Evolutionary conservation across 2,888 invertebrate genomes (phyloP).

Genomic region (Platynereis dumerilii): DNA sequence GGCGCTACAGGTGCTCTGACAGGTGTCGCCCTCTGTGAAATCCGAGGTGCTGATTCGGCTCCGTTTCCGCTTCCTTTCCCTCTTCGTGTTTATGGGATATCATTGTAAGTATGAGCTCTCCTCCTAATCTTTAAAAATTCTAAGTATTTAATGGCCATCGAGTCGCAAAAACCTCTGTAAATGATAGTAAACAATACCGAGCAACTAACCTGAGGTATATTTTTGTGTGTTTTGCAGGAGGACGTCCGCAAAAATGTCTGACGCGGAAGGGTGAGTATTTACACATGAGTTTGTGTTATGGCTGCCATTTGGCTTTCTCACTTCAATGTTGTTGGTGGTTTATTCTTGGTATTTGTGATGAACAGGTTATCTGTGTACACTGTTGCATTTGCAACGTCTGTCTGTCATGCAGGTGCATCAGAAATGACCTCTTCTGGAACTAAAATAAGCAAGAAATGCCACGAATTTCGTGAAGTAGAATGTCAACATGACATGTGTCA

Average conservation of each 20-base stretch:
- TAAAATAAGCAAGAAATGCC: conserved; percentile 1
- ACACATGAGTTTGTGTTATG: not conserved
- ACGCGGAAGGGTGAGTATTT: conserved; percentile 34
- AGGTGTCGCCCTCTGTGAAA: too few relatives aligned
- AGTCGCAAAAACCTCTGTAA: not conserved
- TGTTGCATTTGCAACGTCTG: too few relatives aligned
- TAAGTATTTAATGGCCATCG: conserved; percentile 2
- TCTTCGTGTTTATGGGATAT: conserved; percentile 11
- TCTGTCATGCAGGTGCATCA: too few relatives aligned
- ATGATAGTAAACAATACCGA: not conserved
- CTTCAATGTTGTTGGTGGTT: not conserved
- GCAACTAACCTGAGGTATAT: not conserved
- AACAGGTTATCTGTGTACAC: too few relatives aligned
- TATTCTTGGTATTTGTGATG: too few relatives aligned
- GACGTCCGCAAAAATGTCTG: conserved; percentile 35
- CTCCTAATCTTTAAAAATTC: not conserved
- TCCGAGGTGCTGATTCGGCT: too few relatives aligned
- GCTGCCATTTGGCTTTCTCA: not conserved
- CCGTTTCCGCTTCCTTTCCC: conserved; percentile 15
- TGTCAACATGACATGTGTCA: too few relatives aligned
- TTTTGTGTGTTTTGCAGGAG: conserved; percentile 27
- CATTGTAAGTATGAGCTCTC: conserved; percentile 17
- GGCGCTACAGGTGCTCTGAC: too few relatives aligned
- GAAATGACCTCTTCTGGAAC: too few relatives aligned
- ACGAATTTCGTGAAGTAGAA: too few relatives aligned